Percentiles rank a stretch among this genome's conserved stretches.
Conservation (phyloP, 92 coral and sea anemone genomes). For the Chrysogorgia sp. region DNA sequence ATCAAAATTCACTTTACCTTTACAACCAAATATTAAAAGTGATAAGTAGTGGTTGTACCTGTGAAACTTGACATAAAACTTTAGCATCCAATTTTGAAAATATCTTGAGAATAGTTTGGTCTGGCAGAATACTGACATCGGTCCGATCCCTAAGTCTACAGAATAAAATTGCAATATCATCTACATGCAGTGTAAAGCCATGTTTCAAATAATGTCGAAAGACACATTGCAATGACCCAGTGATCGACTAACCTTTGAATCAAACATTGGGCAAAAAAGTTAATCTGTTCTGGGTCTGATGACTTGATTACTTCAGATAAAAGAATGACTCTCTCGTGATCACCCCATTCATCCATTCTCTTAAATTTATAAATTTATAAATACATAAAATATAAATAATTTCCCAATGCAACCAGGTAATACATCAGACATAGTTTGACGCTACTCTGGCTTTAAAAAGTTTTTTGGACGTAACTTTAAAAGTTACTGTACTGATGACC, state of each 20-base stretch:
- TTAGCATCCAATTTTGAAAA: conserved; percentile 75
- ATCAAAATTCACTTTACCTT: background rate
- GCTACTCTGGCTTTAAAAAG: too few relatives aligned
- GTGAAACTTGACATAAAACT: conserved; percentile 81
- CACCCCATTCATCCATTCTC: conserved; percentile 91
- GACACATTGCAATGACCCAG: background rate
- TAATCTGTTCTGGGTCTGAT: conserved; percentile 83
- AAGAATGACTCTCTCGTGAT: conserved; percentile 78
- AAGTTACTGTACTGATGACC: too few relatives aligned
- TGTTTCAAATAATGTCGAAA: background rate
- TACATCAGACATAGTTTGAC: too few relatives aligned
- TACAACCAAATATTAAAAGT: background rate
- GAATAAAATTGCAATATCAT: background rate
- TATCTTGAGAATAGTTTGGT: conserved; percentile 70
- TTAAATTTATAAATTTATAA: conserved; percentile 40
- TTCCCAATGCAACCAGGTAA: too few relatives aligned
- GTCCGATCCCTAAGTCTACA: conserved; percentile 82
- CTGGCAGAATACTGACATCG: conserved; percentile 86
- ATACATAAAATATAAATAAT: too few relatives aligned
- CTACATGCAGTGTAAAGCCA: too few relatives aligned
- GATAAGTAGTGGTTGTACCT: conserved; percentile 60
- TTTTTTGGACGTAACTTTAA: too few relatives aligned
- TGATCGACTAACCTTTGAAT: conserved; percentile 67
- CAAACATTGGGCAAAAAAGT: conserved; percentile 88
- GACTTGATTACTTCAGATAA: conserved; percentile 90